Evolutionary conservation across 2,113 vertebrate species (phyloP).

Genomic region (Phylloscopus trochiloides): DNA sequence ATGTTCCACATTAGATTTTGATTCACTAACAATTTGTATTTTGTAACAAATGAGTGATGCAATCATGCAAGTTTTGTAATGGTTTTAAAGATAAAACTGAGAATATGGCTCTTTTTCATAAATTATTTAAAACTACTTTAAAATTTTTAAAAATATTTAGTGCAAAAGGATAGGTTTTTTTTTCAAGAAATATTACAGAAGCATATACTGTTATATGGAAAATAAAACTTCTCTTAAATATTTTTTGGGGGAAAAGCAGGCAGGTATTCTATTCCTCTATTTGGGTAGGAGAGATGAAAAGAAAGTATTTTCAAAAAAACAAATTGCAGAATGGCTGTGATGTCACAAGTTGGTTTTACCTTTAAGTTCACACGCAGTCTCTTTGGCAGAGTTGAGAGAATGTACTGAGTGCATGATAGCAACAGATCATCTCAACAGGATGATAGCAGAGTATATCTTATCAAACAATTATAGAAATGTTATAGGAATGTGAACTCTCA

Average conservation of each 20-base stretch:
- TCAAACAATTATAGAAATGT: background rate
- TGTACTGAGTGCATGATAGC: background rate
- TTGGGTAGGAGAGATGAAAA: background rate
- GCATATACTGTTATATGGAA: constrained; percentile 49
- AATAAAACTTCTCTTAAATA: constrained; percentile 51
- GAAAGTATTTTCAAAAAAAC: constrained; percentile 8
- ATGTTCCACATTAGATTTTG: background rate
- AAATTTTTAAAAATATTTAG: constrained; percentile 67
- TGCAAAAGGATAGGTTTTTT: constrained; percentile 42
- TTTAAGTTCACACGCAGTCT: constrained; percentile 7
- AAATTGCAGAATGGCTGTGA: background rate
- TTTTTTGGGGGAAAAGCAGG: constrained; percentile 21
- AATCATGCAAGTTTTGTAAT: background rate
- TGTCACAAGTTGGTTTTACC: background rate
- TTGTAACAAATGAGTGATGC: background rate
- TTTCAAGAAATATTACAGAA: constrained; percentile 47
- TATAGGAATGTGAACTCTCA: background rate
- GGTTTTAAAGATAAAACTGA: constrained; percentile 15
- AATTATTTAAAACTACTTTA: constrained; percentile 60
- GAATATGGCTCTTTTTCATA: constrained; percentile 46
- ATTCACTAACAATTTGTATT: background rate
- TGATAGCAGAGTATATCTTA: background rate
- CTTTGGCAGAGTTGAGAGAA: constrained; percentile 33
- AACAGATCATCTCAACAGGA: background rate
- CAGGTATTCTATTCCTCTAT: background rate